Base-by-base conservation (phyloP, 2,888 invertebrate genomes). In the Chromoteleia sp. region DNA sequence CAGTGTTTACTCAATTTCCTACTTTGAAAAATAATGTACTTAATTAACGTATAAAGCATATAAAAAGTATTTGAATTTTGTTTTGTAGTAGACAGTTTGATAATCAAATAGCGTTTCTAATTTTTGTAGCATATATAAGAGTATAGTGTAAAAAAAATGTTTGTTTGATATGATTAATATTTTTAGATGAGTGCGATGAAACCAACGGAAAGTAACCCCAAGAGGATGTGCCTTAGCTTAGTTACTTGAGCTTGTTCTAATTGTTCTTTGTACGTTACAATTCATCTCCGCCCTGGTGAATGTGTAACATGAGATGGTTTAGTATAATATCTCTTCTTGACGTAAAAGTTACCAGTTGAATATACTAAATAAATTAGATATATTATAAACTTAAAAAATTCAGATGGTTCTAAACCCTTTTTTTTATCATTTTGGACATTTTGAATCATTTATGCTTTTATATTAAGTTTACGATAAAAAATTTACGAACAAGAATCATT, bases 251-350 rank as follows among this genome's bases (percentile, higher is more conserved):
- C 79, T 74, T 74, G 73, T 48, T 81, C 82, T 86, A 85, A 86
- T 87, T 86, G 83, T 84, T 75, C 81, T 78, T 82, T 79, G 80
- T 83, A 83, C 68, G 81, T 79, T 85, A 85, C 80, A 85, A 83
- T 86, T 84, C 83, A 78, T 78, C 83, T 71, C 71, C 50, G 81
- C 71, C 63, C 84, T 71, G 68, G 82, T 82, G 82, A 65, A 82
- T 67, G 63, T 71, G 82, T 82, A 83, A 84, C 79, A 58, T 71
- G 83, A 82, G 73, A 70, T 80, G 78, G 71, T 83, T 81, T 71
- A 56, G 75, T 77, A 76, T 83, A 82, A 84, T 81, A 58, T 80
- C 65, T 58, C 59, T 65, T 52, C 61, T 70, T 59, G 36, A 59
- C 19, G 21, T 43, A 58, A 67, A 63, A 48, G 43, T 59, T 43